phyloP scores from a whole-genome alignment of 2,888 invertebrate genomes.

The Odontomyia ornata region DNA sequence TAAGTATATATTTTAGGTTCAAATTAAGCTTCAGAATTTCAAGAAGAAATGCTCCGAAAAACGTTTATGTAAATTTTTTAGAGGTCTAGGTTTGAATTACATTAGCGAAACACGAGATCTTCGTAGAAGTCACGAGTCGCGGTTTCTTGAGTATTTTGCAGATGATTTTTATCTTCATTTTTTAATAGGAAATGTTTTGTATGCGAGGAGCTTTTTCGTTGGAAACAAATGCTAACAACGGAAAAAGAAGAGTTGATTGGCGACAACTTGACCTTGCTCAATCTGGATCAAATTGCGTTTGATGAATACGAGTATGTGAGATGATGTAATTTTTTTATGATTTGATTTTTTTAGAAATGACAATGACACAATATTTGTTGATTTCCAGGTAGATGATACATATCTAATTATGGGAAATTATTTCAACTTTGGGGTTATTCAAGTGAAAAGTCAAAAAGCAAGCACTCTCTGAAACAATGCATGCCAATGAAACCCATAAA shows the following conservation, averaged over 20 bases:
- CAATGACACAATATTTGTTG: neutral
- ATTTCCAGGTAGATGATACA: neutral
- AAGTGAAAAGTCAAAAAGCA: no score
- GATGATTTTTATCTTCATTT: no score
- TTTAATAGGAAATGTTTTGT: neutral
- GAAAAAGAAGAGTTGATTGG: neutral
- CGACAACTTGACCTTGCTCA: neutral
- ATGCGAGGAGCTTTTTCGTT: no score
- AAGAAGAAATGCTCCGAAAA: neutral
- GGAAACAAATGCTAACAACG: neutral
- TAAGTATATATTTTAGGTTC: neutral
- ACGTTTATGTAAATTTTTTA: constrained; percentile 7
- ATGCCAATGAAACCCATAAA: no score
- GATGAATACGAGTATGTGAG: no score
- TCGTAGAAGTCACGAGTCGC: neutral
- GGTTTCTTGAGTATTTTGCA: no score
- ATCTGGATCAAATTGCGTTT: neutral
- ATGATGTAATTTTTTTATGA: neutral
- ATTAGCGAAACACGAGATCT: neutral
- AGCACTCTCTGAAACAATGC: no score
- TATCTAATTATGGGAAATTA: neutral
- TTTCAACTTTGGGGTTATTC: no score
- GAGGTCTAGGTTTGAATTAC: neutral
- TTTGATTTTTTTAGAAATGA: neutral
- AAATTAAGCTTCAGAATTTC: neutral